A percentile compares a stretch with the other conserved stretches of the same genome.
Evolutionary conservation across 2,797 vertebrate genomes (phyloP).

Genomic region (Sciurus carolinensis): DNA sequence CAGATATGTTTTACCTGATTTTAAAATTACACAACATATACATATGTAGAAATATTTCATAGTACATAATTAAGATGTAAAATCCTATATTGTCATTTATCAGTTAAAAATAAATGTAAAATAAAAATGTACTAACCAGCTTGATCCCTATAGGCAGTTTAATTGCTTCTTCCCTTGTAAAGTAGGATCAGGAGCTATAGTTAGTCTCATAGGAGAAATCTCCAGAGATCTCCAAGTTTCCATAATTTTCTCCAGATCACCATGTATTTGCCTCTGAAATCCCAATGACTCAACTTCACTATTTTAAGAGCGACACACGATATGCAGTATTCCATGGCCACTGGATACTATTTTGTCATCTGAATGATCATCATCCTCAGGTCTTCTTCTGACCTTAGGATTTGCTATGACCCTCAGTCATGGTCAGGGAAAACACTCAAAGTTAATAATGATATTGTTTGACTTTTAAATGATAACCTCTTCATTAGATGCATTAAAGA

Average conservation of each 20-base stretch:
- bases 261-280: not conserved
- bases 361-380: not conserved
- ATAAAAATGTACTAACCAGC: not conserved
- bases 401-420: not conserved
- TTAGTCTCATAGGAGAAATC: not conserved
- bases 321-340: not conserved
- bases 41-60: not conserved
- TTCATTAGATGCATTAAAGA: not conserved
- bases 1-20: not conserved
- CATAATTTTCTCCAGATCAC: not conserved
- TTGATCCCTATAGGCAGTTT: not conserved
- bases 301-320: not conserved
- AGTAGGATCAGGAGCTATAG: not conserved
- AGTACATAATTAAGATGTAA: not conserved
- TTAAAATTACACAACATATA: not conserved
- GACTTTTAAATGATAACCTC: not conserved
- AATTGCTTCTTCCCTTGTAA: not conserved
- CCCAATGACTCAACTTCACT: not conserved
- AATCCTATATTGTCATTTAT: not conserved
- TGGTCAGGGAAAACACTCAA: not conserved
- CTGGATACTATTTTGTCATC: not conserved
- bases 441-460: not conserved
- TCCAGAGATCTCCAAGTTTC: not conserved
- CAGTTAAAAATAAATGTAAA: not conserved
- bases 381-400: not conserved